Evolutionary conservation across 64 coral and sea anemone species (phyloP), one percentile per base, ranked within the genome.

Genomic region (Montipora sp.): DNA sequence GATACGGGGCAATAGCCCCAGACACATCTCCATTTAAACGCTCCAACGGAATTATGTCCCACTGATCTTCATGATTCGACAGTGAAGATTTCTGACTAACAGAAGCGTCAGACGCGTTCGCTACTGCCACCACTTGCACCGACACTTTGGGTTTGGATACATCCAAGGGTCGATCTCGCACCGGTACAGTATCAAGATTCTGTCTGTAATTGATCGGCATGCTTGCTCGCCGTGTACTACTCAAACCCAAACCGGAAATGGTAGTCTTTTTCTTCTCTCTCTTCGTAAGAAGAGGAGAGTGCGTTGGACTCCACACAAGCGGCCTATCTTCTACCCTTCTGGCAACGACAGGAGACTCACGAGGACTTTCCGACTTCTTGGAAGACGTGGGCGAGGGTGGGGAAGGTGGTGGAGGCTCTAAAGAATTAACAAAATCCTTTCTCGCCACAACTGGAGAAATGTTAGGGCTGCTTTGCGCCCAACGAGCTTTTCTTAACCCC

Each of bases 381-480:
- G 47, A 50, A 47, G 82, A 51, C 8, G 61, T 50, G 8, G 82
- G 80, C 12, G 80, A 85, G 7, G 82, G 82, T 9, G 82, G 82
- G 2, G 82, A 85, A 9, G 65, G 63, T 11, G 82, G 63, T 3
- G 60, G 60, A 16, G 59, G 81, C 60, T 68, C 81, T 22, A 84
- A 12, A 12, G 59, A 12, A 3, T 44, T 63, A 16, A 21, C 21
- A 36, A 48, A 48, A 22, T 84, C 81, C 45, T 72, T 85, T 23
- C 82, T 69, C 21, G 47, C 7, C 3, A 22, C 44, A 21, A 71
- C 15, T 12, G 82, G 82, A 3, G 82, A 85, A 10, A 85, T 70
- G 47, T 85, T 85, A 5, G 82, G 82, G 65, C 82, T 85, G 46
- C 82, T 85, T 18, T 50, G 44, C 7, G 82, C 65, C 82, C 82